phyloP scores from a whole-genome alignment of 2,888 invertebrate genomes.

The Trachelus troglodyta region DNA sequence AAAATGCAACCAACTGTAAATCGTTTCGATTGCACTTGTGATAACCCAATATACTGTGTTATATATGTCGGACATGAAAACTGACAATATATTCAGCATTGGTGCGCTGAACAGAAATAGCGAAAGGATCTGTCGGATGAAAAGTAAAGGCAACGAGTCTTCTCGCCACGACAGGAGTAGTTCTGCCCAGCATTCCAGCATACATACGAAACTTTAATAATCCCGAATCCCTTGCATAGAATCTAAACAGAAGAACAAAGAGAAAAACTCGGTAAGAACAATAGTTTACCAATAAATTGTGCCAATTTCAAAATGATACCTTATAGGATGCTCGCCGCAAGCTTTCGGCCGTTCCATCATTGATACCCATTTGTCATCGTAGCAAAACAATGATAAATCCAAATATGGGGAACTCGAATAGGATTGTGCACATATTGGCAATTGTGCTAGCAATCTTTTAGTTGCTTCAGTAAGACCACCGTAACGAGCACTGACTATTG shows the following conservation, averaged over 20 bases:
- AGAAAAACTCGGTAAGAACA: background rate
- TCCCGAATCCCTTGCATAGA: conserved; percentile 86
- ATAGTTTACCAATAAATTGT: background rate
- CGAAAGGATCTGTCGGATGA: conserved; percentile 96
- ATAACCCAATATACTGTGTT: conserved; percentile 19
- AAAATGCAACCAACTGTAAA: too few species aligned
- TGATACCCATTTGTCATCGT: conserved; percentile 96
- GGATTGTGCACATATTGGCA: conserved; percentile 95
- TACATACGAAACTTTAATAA: conserved; percentile 82
- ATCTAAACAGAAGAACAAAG: conserved; percentile 68
- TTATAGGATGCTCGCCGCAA: conserved; percentile 91
- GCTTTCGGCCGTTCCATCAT: conserved; percentile 95
- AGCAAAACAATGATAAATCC: conserved; percentile 90
- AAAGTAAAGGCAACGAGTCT: conserved; percentile 94
- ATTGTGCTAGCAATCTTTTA: conserved; percentile 86
- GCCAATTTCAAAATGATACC: conserved; percentile 68
- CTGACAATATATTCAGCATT: conserved; percentile 95
- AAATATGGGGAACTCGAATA: conserved; percentile 94
- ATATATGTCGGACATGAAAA: conserved; percentile 85
- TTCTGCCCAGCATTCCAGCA: conserved; percentile 74
- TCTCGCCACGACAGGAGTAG: conserved; percentile 76
- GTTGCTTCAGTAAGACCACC: conserved; percentile 93
- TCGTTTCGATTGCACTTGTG: too few species aligned
- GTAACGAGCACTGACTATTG: conserved; percentile 88
- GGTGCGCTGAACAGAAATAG: conserved; percentile 93